phyloP scores from a whole-genome alignment of 2,113 vertebrate genomes.

The Thunnus maccoyii region DNA sequence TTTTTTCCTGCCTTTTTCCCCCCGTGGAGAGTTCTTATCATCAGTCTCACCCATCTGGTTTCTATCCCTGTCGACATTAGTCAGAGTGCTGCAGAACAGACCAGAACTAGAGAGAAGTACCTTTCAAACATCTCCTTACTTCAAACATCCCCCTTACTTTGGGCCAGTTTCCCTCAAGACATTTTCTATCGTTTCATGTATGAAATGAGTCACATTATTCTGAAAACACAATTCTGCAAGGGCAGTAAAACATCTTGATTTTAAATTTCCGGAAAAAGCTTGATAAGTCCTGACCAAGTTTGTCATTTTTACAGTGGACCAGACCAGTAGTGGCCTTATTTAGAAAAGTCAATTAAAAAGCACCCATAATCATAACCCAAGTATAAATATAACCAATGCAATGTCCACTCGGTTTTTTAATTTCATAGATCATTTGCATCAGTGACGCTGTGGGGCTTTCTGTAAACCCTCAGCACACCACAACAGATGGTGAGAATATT shows the following conservation, averaged over 20 bases:
- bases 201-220: neutral
- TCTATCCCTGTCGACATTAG: constrained; percentile 62
- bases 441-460: constrained; percentile 3
- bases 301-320: neutral
- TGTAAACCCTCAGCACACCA: constrained; percentile 26
- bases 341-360: neutral
- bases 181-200: neutral
- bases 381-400: neutral
- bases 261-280: constrained; percentile 8
- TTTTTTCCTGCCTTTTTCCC: constrained; percentile 25
- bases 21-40: constrained; percentile 63
- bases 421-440: constrained; percentile 48
- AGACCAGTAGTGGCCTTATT: neutral
- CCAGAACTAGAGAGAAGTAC: constrained; percentile 11
- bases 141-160: neutral
- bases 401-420: neutral
- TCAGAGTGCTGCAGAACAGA: constrained; percentile 41
- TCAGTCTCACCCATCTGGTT: constrained; percentile 73
- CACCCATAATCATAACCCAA: neutral
- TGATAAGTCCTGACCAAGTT: neutral
- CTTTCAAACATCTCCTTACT: constrained; percentile 15
- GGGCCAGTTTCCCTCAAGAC: constrained; percentile 22
- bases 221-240: neutral
- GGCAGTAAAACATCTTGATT: neutral
- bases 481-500: constrained; percentile 61